Evolutionary conservation across 2,888 invertebrate species (phyloP), one percentile per base, ranked within the genome.

Genomic region (Physocephala rufipes): DNA sequence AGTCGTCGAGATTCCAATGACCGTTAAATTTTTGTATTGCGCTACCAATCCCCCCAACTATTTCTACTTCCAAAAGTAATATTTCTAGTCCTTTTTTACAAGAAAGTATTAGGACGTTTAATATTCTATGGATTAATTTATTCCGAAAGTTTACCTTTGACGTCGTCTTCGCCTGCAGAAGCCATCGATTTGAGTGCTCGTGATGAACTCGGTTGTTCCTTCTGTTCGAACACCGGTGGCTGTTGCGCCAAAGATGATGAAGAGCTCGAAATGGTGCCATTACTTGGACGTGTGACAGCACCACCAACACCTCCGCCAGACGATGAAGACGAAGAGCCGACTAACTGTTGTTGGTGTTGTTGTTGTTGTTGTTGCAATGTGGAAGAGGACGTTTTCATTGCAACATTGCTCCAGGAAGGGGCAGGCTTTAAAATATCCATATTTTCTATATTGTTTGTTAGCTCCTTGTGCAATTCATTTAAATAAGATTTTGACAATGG

Each of bases 391-490:
- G 80, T 74, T 67, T 80, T 82, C 43, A 84, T 74, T 78, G 86
- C 78, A 76, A 87, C 81, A 76, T 87, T 85, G 67, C 86, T 82
- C 89, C 89, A 89, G 1, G 89, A 88, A n/a, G 89, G 89, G 51
- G 89, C 88, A 1, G 89, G 88, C 79, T 89, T 89, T 76, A 87
- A 80, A 75, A 87, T 77, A 76, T 86, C 86, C 73, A 82, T 77
- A 72, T 81, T 75, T 73, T 85, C 85, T 75, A 82, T 79, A 77
- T 79, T 83, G 77, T 79, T 82, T 77, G 81, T 82, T 75, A 86
- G 80, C 78, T 86, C 86, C 86, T 86, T 79, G n/a, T n/a, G n/a
- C n/a, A n/a, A n/a, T n/a, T 77, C 72, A 71, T 59, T 59, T 47
- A 26, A 16, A 30, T 62, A 70, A 21, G 62, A 58, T 58, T 59